phyloP scores from a whole-genome alignment of 2,888 invertebrate species.

The Campoplex nolae region DNA sequence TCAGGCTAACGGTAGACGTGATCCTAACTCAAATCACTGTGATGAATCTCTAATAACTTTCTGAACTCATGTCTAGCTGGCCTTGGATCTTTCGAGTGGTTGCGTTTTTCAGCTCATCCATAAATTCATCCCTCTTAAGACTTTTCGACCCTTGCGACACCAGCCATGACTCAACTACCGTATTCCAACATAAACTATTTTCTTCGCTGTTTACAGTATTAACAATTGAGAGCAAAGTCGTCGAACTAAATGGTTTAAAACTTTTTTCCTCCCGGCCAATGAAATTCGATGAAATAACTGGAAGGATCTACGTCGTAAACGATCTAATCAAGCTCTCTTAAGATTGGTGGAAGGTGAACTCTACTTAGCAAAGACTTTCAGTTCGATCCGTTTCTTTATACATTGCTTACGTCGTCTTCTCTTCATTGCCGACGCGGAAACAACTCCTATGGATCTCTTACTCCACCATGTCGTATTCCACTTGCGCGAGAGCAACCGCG shows the following conservation, averaged over 20 bases:
- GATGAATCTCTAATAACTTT: slow-evolving; percentile 13
- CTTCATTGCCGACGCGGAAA: slow-evolving; percentile 46
- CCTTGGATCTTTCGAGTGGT: neutral
- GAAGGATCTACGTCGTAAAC: slow-evolving; percentile 69
- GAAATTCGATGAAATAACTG: slow-evolving; percentile 27
- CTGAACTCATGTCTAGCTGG: neutral
- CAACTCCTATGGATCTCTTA: slow-evolving; percentile 51
- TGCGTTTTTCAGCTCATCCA: neutral
- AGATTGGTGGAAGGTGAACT: slow-evolving; percentile 63
- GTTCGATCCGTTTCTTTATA: slow-evolving; percentile 42
- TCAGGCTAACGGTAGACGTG: neutral
- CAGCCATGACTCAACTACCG: neutral
- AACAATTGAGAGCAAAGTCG: neutral
- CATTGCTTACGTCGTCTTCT: neutral
- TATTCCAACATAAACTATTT: neutral
- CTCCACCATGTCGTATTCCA: slow-evolving; percentile 51
- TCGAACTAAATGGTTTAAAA: neutral
- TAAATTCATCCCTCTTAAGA: neutral
- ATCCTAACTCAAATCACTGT: slow-evolving; percentile 1
- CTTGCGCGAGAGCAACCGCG: slow-evolving; percentile 55
- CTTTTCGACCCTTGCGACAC: neutral
- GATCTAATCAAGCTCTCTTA: slow-evolving; percentile 74
- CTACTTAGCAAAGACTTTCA: slow-evolving; percentile 70
- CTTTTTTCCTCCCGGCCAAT: neutral
- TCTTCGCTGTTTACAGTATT: neutral